Conservation (phyloP, 1,140 invertebrate genomes). For the Plodia interpunctella region DNA sequence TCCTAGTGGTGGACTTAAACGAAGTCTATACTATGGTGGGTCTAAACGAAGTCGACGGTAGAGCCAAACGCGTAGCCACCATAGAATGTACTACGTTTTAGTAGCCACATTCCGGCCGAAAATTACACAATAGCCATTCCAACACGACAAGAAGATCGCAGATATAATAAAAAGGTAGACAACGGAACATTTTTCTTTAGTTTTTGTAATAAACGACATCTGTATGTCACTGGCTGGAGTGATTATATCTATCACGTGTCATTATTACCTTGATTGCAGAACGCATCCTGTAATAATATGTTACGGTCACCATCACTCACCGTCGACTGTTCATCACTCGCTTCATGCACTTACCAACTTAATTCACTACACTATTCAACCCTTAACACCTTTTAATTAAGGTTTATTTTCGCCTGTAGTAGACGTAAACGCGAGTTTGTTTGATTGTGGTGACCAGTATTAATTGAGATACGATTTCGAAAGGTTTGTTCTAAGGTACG, state of each 20-base stretch:
- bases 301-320: conserved; percentile 58
- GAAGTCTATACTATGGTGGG: no score
- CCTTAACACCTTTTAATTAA: conserved; percentile 9
- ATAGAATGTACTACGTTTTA: no score
- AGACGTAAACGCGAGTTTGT: conserved; percentile 23
- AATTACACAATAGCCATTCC: no score
- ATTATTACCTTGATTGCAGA: conserved; percentile 55
- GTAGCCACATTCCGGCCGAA: no score
- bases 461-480: conserved; percentile 20
- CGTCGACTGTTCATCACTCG: conserved; percentile 58
- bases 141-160: no score
- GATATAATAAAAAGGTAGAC: no score
- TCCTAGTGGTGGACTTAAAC: no score
- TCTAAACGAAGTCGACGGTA: no score
- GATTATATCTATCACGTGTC: conserved; percentile 43
- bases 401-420: conserved; percentile 17
- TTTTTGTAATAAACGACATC: background rate
- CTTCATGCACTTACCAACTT: conserved; percentile 22
- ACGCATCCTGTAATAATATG: conserved; percentile 58
- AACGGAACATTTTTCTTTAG: background rate
- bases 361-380: background rate
- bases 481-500: background rate
- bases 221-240: conserved; percentile 10
- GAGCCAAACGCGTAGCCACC: no score
- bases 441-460: conserved; percentile 27